These are phyloP conservation scores for Oxyruncus cristatus DNA, from an alignment of 2,113 vertebrate species.

Conservation along the genomic window DNA sequence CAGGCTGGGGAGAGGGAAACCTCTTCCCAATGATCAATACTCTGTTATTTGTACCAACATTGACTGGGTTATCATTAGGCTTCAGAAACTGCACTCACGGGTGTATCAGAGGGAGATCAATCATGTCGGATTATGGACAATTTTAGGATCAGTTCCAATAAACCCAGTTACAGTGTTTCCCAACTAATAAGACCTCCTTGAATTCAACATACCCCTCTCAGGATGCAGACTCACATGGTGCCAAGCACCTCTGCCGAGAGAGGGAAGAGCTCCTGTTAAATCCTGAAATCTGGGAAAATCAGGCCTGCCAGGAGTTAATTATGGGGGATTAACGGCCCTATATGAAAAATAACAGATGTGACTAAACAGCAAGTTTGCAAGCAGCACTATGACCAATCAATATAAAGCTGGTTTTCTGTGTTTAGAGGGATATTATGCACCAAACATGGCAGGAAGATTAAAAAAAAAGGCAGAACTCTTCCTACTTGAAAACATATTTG, in stretches of 20 bases:
- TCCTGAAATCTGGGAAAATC: background rate
- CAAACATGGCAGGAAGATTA: slow-evolving; percentile 10
- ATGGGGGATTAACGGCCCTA: background rate
- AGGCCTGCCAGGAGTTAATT: background rate
- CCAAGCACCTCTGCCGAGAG: background rate
- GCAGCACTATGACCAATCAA: slow-evolving; percentile 8
- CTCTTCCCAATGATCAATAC: background rate
- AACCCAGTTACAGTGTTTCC: background rate
- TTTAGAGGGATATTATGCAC: background rate
- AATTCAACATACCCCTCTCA: background rate
- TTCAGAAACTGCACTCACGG: background rate
- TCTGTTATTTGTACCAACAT: background rate
- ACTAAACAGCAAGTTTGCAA: background rate
- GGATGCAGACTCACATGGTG: background rate
- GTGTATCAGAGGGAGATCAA: background rate
- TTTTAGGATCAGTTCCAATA: background rate
- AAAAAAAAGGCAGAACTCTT: background rate
- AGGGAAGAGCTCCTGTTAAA: background rate
- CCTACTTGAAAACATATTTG: background rate
- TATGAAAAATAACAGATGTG: slow-evolving; percentile 42
- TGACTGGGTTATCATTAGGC: background rate
- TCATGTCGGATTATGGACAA: background rate
- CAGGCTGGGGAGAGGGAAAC: background rate
- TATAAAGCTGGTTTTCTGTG: background rate
- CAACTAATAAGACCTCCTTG: background rate